phyloP scores from a whole-genome alignment of 2,888 invertebrate species.

The Dione juno region DNA sequence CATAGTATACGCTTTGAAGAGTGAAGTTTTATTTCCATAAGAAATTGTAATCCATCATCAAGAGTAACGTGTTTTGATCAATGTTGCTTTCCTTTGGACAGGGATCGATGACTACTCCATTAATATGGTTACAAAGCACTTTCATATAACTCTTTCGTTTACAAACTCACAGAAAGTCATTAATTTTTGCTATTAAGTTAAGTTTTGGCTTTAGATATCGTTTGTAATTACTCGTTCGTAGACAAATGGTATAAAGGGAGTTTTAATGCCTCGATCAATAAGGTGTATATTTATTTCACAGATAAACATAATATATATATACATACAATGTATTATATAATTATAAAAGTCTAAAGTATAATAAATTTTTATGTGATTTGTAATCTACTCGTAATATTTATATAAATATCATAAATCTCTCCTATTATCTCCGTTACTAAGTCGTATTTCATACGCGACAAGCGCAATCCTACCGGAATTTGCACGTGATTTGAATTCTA shows the following conservation, averaged over 20 bases:
- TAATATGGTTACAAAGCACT: constrained; percentile 48
- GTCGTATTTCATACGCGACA: constrained; percentile 10
- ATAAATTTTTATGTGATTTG: too few relatives aligned
- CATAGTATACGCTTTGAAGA: constrained; percentile 35
- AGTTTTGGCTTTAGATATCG: constrained; percentile 5
- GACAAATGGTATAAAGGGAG: not conserved
- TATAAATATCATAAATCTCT: constrained; percentile 1
- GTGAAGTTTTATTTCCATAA: constrained; percentile 45
- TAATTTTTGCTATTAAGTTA: constrained; percentile 18
- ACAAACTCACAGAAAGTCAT: constrained; percentile 20
- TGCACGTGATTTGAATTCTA: constrained; percentile 21
- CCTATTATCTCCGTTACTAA: not conserved
- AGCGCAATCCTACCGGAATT: not conserved
- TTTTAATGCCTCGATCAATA: not conserved
- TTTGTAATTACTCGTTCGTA: constrained; percentile 1
- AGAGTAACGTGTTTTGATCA: constrained; percentile 58
- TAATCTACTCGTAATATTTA: too few relatives aligned
- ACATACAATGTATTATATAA: too few relatives aligned
- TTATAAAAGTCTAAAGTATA: too few relatives aligned
- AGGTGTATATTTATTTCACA: not conserved
- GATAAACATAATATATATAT: too few relatives aligned
- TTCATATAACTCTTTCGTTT: constrained; percentile 41
- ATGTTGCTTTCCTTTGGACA: constrained; percentile 57
- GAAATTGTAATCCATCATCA: constrained; percentile 60
- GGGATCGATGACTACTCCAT: constrained; percentile 55